These are phyloP conservation scores for Erebia aethiops DNA, from an alignment of 2,888 invertebrate species.

Conservation along the genomic window DNA sequence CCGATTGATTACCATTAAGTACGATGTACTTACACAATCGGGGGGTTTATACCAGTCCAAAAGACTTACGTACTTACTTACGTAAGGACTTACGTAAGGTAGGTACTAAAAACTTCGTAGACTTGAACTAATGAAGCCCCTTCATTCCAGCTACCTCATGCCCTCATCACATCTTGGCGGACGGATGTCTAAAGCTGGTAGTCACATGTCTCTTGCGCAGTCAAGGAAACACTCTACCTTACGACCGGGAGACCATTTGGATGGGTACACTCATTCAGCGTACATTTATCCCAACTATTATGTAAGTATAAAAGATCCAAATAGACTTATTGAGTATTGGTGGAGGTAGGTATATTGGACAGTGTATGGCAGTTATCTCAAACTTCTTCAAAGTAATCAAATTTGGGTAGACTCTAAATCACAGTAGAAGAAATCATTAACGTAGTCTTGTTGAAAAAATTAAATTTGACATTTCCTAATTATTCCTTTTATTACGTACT, in stretches of 20 bases:
- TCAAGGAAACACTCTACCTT: slow-evolving; percentile 82
- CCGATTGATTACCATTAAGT: too few relatives aligned
- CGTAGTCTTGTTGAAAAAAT: too few relatives aligned
- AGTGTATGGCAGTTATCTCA: not conserved
- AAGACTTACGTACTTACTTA: too few relatives aligned
- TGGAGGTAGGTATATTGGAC: not conserved
- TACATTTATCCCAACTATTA: slow-evolving; percentile 86
- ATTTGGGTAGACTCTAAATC: not conserved
- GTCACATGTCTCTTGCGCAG: slow-evolving; percentile 83
- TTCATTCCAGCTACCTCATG: slow-evolving; percentile 68
- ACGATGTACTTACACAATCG: too few relatives aligned
- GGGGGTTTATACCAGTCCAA: too few relatives aligned
- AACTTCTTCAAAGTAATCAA: not conserved
- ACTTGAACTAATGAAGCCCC: too few relatives aligned
- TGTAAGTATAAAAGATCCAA: slow-evolving; percentile 62
- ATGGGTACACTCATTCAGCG: slow-evolving; percentile 80
- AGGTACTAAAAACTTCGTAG: too few relatives aligned
- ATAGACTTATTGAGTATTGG: not conserved
- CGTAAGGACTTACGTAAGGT: too few relatives aligned
- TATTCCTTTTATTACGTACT: too few relatives aligned
- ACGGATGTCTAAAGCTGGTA: slow-evolving; percentile 85
- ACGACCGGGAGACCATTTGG: slow-evolving; percentile 81
- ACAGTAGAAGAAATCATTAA: not conserved
- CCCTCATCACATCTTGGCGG: slow-evolving; percentile 79
- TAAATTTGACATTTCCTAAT: too few relatives aligned